phyloP scores from a whole-genome alignment of 2,888 invertebrate species.

The Prosapia bicincta region DNA sequence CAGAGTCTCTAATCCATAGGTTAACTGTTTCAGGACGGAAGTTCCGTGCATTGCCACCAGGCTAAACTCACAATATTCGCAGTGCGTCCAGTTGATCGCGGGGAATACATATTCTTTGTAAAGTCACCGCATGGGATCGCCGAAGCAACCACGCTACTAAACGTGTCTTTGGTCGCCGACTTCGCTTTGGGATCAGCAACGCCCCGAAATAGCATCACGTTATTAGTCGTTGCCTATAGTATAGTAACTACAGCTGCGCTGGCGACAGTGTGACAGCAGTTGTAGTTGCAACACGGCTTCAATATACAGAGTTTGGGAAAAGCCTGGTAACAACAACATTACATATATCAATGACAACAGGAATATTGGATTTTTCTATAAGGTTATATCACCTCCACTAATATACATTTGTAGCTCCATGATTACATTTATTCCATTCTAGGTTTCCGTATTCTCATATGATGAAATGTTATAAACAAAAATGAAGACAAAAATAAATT shows the following conservation, averaged over 20 bases:
- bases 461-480: too few species aligned
- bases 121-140: slow-evolving; percentile 59
- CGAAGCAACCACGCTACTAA: slow-evolving; percentile 59
- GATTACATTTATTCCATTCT: too few species aligned
- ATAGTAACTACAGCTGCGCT: background rate
- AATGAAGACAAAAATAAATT: too few species aligned
- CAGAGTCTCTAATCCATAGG: too few species aligned
- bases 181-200: background rate
- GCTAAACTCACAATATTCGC: slow-evolving; percentile 56
- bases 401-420: too few species aligned
- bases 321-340: background rate
- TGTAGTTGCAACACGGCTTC: background rate
- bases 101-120: slow-evolving; percentile 61
- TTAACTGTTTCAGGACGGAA: slow-evolving; percentile 51
- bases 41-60: slow-evolving; percentile 56
- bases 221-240: background rate
- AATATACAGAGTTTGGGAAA: background rate
- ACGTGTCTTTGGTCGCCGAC: slow-evolving; percentile 49
- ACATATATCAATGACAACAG: too few species aligned
- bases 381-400: too few species aligned
- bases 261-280: background rate
- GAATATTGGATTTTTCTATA: too few species aligned
- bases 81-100: slow-evolving; percentile 56
- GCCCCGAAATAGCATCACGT: background rate
- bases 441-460: too few species aligned